Evolutionary conservation across 1,140 invertebrate species (phyloP), one percentile per base, ranked within the genome.

Genomic region (Heliconius hewitsoni): DNA sequence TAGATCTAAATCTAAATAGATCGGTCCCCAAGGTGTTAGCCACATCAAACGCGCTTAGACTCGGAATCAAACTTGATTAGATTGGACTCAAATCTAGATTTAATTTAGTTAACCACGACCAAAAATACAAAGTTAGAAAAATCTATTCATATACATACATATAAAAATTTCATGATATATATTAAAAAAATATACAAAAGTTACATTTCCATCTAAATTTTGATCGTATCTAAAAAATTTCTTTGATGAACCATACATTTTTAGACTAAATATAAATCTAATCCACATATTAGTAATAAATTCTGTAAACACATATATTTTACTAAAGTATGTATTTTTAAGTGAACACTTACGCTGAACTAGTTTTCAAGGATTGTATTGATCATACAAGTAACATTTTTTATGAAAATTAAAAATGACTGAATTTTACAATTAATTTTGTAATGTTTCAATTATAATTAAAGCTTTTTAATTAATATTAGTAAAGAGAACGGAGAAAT

Each of bases 181-280:
- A 66, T 52, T 66, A 66, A 66, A 66, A 66, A 66, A 66, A 66
- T 66, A 66, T 66, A 66, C 23, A 66, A 66, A 66, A 66, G 60
- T 30, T 30, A 66, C 60, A 66, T 66, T 66, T 66, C 8, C n/a
- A 16, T 66, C 60, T 66, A 66, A 66, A 66, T 66, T 66, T 66
- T 30, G 27, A 66, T 11, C 9, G 16, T 30, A 27, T 27, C 60
- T 66, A 66, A 9, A 66, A 66, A 66, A 3, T 66, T 66, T 60
- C 8, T 66, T 30, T 66, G 23, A 66, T 66, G 60, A 66, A 66
- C 60, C 60, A 30, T 66, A 66, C 27, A 11, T 23, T 23, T 66
- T 66, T 66, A 66, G 60, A 66, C 23, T 30, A 66, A 66, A 11
- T 27, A 23, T 30, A 27, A 16, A 66, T 27, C 23, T 66, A 66